Percentiles rank a stretch among this genome's conserved stretches.
These are phyloP conservation scores for Cyclopterus lumpus DNA, from an alignment of 2,797 vertebrate species.

Conservation along the genomic window DNA sequence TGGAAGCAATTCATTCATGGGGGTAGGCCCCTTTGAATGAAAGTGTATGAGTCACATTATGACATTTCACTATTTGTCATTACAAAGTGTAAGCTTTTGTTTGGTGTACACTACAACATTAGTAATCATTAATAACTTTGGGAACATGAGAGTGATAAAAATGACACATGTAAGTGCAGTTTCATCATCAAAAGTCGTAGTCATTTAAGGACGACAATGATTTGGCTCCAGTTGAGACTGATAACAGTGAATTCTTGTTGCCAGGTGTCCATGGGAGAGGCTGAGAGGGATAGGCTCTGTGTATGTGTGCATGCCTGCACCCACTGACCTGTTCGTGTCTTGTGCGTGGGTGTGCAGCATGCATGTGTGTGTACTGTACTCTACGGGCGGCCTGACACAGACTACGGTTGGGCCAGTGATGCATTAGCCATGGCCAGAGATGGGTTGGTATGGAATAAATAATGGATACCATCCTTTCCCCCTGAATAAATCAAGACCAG, in stretches of 20 bases:
- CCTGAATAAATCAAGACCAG: conserved; percentile 83
- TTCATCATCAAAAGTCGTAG: conserved; percentile 28
- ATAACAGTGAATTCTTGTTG: conserved; percentile 62
- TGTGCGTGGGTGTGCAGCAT: conserved; percentile 4
- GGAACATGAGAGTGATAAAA: conserved; percentile 23
- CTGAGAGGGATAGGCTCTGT: conserved; percentile 60
- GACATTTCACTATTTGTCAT: conserved; percentile 25
- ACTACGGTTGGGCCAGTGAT: conserved; percentile 63
- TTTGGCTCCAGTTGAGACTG: conserved; percentile 38
- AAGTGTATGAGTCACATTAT: conserved; percentile 14
- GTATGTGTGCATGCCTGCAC: conserved; percentile 69
- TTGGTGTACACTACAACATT: conserved; percentile 26
- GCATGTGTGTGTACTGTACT: conserved; percentile 62
- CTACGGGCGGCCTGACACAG: conserved; percentile 59
- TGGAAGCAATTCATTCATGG: conserved; percentile 49
- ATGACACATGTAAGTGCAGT: conserved; percentile 4
- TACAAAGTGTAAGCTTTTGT: conserved; percentile 26
- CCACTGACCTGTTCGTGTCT: conserved; percentile 63
- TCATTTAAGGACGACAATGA: conserved; percentile 29
- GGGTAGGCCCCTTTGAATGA: conserved; percentile 25
- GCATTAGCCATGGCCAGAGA: conserved; percentile 78
- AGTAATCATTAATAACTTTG: conserved; percentile 15
- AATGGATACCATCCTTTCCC: conserved; percentile 80
- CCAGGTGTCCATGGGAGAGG: conserved; percentile 64
- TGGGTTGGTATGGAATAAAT: conserved; percentile 80